phyloP scores from a whole-genome alignment of 2,113 vertebrate genomes.

The Andinoacara biseriatus region DNA sequence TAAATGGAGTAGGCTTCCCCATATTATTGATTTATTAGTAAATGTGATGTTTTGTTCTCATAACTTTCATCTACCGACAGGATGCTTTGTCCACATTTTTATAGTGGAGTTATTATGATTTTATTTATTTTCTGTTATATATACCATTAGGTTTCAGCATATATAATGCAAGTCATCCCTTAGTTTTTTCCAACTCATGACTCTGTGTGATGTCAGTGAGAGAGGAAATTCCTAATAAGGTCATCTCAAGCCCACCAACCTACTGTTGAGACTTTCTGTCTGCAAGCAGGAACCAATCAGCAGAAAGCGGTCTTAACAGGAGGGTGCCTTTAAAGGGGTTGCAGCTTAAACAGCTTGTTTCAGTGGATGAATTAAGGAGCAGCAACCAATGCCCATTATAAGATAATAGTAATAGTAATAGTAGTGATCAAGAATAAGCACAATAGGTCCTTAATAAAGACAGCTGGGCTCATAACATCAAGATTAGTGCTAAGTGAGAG shows the following conservation, averaged over 20 bases:
- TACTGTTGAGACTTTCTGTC: neutral
- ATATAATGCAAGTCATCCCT: neutral
- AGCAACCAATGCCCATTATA: too few species aligned
- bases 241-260: too few species aligned
- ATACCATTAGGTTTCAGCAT: neutral
- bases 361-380: too few species aligned
- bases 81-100: neutral
- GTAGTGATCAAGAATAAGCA: neutral
- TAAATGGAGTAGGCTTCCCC: too few species aligned
- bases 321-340: neutral
- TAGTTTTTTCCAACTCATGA: neutral
- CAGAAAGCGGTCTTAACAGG: neutral
- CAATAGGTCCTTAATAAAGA: neutral
- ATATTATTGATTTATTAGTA: slow-evolving; percentile 1
- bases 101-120: neutral
- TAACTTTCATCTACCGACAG: neutral
- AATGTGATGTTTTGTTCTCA: neutral
- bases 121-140: neutral
- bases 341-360: too few species aligned
- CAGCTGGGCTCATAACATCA: neutral
- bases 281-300: neutral
- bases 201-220: neutral
- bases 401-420: too few species aligned
- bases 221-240: too few species aligned
- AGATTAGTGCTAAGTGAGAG: neutral